These are phyloP conservation scores for Lacanobia wlatinum DNA, from an alignment of 2,888 invertebrate genomes.

Conservation along the genomic window DNA sequence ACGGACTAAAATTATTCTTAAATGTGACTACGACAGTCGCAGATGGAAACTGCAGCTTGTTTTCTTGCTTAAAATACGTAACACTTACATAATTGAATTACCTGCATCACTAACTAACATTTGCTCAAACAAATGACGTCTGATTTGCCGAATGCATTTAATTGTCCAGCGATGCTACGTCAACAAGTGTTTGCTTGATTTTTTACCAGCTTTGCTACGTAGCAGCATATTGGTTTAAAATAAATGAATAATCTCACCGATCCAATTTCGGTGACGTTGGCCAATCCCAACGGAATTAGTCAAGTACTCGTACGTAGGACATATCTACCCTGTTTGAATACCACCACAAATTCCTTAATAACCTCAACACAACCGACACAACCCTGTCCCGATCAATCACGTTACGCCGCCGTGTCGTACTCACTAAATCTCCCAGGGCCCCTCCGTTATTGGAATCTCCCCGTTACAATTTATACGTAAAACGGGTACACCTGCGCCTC, in stretches of 20 bases:
- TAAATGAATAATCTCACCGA: no score
- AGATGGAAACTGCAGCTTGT: neutral
- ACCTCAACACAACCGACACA: neutral
- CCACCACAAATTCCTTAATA: neutral
- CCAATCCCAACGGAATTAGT: no score
- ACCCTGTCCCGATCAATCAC: slow-evolving; percentile 40
- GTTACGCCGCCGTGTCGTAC: slow-evolving; percentile 45
- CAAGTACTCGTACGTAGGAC: no score
- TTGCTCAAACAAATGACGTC: slow-evolving; percentile 27
- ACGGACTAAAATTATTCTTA: no score
- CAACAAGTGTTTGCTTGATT: neutral
- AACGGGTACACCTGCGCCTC: slow-evolving; percentile 66
- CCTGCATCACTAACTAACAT: neutral
- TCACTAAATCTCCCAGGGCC: slow-evolving; percentile 58
- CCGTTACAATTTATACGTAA: slow-evolving; percentile 71
- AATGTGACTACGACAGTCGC: neutral
- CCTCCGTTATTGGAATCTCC: slow-evolving; percentile 69
- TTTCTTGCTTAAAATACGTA: neutral
- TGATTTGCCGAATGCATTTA: no score
- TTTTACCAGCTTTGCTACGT: slow-evolving; percentile 2
- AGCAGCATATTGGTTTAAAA: neutral
- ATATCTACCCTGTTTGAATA: neutral
- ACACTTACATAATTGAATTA: neutral
- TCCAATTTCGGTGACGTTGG: no score
- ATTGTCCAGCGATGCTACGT: neutral